Base-by-base conservation (phyloP, 2,113 vertebrate genomes). In the Cepphus grylle region DNA sequence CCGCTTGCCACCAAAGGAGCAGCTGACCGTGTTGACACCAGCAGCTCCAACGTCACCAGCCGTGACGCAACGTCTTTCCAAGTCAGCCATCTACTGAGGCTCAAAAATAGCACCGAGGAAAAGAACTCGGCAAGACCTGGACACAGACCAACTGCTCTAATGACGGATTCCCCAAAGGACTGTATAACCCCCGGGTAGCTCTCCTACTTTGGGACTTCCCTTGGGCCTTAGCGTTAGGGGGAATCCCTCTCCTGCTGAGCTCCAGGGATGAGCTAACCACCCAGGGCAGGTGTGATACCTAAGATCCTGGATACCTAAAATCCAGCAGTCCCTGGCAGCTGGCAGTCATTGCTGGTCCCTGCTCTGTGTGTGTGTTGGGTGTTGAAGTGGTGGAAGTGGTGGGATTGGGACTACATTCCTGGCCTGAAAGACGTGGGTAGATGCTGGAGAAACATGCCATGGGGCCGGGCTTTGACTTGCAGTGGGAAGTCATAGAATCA, bases 121-220 rank as follows among this genome's bases (percentile, higher is more conserved):
- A 53, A 43, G 43, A 76, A 63, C 30, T 66, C 2, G 0, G n/a
- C 16, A 10, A 50, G 58, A 27, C 27, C 20, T 67, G 78, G 66
- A 43, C 42, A 23, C 1, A 26, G 61, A 56, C 27, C 61, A 56
- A 12, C 55, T 52, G 21, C 66, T 45, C 8, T 34, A 11, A 16
- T 12, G 81, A 56, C 30, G 55, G 23, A n/a, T 58, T 55, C 29
- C 69, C 36, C 43, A 16, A 26, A 67, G 53, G 59, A 62, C 26
- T 0, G 0, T 5, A 6, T 12, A 55, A 47, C 6, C 14, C 45
- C 43, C 0, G 2, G 9, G 71, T 27, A 61, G 23, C 52, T 38
- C 40, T 50, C 9, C 45, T 67, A 45, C 11, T 21, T 40, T 32
- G 32, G 67, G 52, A 34, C 59, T 17, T 76, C 40, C 65, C 26